Percentiles rank a stretch among this genome's conserved stretches.
Evolutionary conservation across 2,888 invertebrate genomes (phyloP).

Genomic region (Anarsia innoxiella): DNA sequence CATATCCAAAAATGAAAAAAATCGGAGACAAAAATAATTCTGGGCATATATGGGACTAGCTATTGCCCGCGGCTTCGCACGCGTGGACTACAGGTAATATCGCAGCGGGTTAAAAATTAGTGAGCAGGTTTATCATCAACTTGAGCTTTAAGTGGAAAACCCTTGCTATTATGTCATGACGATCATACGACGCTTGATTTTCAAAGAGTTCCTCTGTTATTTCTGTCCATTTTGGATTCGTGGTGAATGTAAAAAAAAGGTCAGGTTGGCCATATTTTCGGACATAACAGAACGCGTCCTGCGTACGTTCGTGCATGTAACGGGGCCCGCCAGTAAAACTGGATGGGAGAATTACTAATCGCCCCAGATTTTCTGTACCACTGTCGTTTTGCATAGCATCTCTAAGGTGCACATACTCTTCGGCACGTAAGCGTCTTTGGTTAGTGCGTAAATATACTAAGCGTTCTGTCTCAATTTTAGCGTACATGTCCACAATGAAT

Average conservation of each 20-base stretch:
- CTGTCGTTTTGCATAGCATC: constrained; percentile 13
- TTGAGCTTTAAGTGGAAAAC: not conserved
- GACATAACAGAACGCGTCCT: constrained; percentile 9
- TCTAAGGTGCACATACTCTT: constrained; percentile 13
- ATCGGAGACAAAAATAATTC: too few species aligned
- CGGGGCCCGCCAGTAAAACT: constrained; percentile 7
- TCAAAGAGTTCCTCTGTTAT: not conserved
- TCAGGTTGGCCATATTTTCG: constrained; percentile 2
- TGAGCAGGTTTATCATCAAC: not conserved
- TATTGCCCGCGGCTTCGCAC: too few species aligned
- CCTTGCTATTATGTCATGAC: not conserved
- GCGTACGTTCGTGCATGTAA: constrained; percentile 16
- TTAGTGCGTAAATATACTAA: constrained; percentile 8
- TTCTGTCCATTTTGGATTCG: not conserved
- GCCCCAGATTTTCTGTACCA: constrained; percentile 8
- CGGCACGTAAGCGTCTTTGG: constrained; percentile 9
- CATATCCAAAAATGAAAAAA: too few species aligned
- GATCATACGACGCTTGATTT: not conserved
- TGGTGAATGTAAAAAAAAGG: constrained; percentile 2
- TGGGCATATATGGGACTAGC: too few species aligned
- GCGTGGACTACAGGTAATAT: too few species aligned
- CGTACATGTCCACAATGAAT: not conserved
- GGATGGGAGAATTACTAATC: constrained; percentile 12
- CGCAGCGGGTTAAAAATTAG: too few species aligned
- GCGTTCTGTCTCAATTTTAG: constrained; percentile 10